Evolutionary conservation across 2,113 vertebrate genomes (phyloP).

Genomic region (Eira barbara): DNA sequence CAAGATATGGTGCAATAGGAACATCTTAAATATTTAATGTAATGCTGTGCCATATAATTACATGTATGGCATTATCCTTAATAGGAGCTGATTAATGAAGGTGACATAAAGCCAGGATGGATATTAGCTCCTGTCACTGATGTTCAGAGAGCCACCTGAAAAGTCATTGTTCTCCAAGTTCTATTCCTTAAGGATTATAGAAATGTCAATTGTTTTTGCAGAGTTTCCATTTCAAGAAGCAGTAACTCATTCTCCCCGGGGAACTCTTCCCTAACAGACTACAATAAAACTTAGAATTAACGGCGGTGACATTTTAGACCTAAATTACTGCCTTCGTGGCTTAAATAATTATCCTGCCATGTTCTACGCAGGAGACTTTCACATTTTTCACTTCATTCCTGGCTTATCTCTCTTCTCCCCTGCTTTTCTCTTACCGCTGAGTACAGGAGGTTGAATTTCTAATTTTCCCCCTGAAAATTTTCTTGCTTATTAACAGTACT

Average conservation of each 20-base stretch:
- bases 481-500: background rate
- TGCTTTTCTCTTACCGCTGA: background rate
- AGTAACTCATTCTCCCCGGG: conserved; percentile 51
- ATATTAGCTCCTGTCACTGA: conserved; percentile 49
- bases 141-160: conserved; percentile 21
- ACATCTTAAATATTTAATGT: conserved; percentile 59
- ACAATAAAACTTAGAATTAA: conserved; percentile 63
- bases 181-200: conserved; percentile 38
- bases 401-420: conserved; percentile 30
- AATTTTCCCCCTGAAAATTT: background rate
- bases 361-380: background rate
- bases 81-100: conserved; percentile 54
- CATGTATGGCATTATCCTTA: conserved; percentile 51
- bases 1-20: background rate
- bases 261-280: conserved; percentile 50
- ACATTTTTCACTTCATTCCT: conserved; percentile 45
- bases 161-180: conserved; percentile 61
- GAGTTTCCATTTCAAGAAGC: conserved; percentile 63
- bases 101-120: conserved; percentile 31
- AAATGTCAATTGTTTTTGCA: conserved; percentile 71
- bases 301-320: conserved; percentile 65
- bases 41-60: conserved; percentile 49
- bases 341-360: conserved; percentile 52
- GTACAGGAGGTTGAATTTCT: background rate
- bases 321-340: conserved; percentile 57